Percentiles rank a stretch among this genome's conserved stretches.
Evolutionary conservation across 2,888 invertebrate genomes (phyloP).

Genomic region (Miltochrista miniata): DNA sequence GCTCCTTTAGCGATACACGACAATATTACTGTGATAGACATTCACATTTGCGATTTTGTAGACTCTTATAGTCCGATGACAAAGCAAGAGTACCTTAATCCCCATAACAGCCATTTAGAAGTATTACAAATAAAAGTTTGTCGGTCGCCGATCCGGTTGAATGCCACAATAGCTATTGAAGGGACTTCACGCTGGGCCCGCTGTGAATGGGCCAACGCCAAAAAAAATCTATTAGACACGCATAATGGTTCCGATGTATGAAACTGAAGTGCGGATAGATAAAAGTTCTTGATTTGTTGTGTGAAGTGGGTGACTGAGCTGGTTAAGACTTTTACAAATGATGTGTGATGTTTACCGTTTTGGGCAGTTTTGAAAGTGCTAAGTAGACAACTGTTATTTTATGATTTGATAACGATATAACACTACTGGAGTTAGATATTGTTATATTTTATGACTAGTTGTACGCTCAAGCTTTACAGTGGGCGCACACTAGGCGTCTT

Average conservation of each 20-base stretch:
- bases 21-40: conserved; percentile 38
- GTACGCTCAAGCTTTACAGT: no score
- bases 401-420: no score
- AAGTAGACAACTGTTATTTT: no score
- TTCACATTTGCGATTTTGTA: conserved; percentile 55
- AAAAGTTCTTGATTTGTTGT: conserved; percentile 58
- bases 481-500: no score
- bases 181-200: conserved; percentile 74
- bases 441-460: no score
- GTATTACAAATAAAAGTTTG: conserved; percentile 80
- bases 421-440: no score
- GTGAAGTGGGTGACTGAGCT: conserved; percentile 41
- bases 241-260: conserved; percentile 71
- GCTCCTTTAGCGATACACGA: conserved; percentile 33
- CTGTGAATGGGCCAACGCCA: conserved; percentile 74
- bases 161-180: conserved; percentile 78
- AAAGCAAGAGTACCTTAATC: conserved; percentile 75
- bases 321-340: conserved; percentile 20
- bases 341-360: conserved; percentile 4
- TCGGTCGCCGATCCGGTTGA: conserved; percentile 57
- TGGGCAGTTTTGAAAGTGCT: neutral
- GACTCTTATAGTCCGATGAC: conserved; percentile 62
- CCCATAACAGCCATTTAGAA: conserved; percentile 81
- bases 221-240: conserved; percentile 81
- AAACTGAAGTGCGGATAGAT: conserved; percentile 54